Evolutionary conservation across 2,888 invertebrate genomes (phyloP), one percentile per base, ranked within the genome.

Genomic region (Cistogaster globosa): DNA sequence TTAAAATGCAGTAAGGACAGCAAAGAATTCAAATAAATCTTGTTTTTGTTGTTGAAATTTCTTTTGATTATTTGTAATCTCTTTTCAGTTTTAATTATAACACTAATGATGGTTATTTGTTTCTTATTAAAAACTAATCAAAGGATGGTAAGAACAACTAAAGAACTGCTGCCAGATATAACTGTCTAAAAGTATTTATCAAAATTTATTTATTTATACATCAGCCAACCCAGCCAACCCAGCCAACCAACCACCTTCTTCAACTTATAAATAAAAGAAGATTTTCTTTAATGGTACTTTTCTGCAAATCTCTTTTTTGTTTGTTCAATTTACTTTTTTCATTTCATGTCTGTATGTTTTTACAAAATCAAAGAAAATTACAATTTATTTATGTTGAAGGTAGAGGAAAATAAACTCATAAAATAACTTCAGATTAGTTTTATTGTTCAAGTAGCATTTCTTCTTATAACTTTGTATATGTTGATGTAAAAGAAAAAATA

Each of bases 341-440:
- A 16, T 38, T 36, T 60, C 1, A 7, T 20, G 22, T 22, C 12
- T 18, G 32, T 16, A 32, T 1, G 1, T 51, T 22, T 20, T 67
- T 38, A 7, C 20, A 42, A 77, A 77, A 83, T 83, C 71, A 71
- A 72, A 77, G 77, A 72, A 77, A 77, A 83, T 77, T 67, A 77
- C 72, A 78, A 83, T 83, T 83, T 77, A 83, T 83, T 68, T 67
- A 80, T 72, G 36, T 65, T 63, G 74, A 83, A 68, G 79, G 68
- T 79, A 69, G 69, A 69, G 36, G 63, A 58, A 69, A 51, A 79
- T 62, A 69, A 55, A 69, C 81, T 81, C 75, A 75, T 76, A 76
- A 81, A 81, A 81, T 81, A 81, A 81, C 75, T 81, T 81, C 48
- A 75, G 81, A 81, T 81, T 81, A 63, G 81, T 81, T 81, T 72